Conservation (phyloP, 2,113 vertebrate species). For the Reinhardtius hippoglossoides region DNA sequence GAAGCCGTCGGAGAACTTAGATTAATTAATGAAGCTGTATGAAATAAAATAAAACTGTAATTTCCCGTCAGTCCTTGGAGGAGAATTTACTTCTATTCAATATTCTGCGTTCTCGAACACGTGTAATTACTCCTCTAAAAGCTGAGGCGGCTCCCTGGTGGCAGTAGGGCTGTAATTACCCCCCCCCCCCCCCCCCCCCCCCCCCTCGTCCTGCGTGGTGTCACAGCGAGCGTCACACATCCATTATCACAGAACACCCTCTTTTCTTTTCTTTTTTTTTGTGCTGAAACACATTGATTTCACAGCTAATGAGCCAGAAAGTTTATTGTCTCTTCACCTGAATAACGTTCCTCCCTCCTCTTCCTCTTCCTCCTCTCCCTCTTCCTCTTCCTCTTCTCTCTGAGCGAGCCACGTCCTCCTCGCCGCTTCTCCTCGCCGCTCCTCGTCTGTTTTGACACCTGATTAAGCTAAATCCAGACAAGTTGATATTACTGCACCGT, state of each 20-base stretch:
- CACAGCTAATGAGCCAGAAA: constrained; percentile 60
- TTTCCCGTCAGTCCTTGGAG: background rate
- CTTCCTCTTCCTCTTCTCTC: background rate
- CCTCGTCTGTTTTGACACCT: constrained; percentile 25
- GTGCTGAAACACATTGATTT: constrained; percentile 20
- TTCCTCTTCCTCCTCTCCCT: constrained; percentile 3
- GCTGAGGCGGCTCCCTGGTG: constrained; percentile 10
- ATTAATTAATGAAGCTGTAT: background rate
- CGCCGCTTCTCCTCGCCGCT: background rate
- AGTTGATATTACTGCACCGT: background rate
- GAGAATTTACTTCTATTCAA: background rate
- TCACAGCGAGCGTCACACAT: constrained; percentile 31
- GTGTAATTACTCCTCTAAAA: constrained; percentile 53
- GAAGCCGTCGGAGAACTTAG: too few relatives aligned
- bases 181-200: constrained; percentile 18
- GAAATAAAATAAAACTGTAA: background rate
- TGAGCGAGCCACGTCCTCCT: background rate
- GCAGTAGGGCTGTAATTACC: constrained; percentile 59
- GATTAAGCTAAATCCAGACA: constrained; percentile 35
- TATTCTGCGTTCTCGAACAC: constrained; percentile 19
- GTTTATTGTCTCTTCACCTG: constrained; percentile 34
- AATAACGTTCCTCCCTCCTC: background rate
- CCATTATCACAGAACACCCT: constrained; percentile 44
- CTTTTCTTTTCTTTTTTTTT: constrained; percentile 17
- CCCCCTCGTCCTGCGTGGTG: constrained; percentile 20